phyloP scores from a whole-genome alignment of 2,113 vertebrate species.

The Heterotilapia buettikoferi region DNA sequence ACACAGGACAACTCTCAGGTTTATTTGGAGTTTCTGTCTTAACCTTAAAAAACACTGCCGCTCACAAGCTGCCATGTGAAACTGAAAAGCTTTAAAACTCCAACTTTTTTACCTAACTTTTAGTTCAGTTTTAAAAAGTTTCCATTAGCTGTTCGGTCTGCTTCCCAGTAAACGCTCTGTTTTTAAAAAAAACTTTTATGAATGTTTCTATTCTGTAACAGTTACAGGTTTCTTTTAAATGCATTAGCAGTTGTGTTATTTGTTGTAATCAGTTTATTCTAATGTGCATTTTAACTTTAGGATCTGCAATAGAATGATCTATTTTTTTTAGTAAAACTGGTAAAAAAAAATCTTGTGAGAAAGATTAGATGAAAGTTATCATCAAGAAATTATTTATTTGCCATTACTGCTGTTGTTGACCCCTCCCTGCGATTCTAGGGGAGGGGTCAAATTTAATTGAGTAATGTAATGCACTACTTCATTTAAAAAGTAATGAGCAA shows the following conservation, averaged over 20 bases:
- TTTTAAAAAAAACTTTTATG: not conserved
- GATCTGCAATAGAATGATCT: not conserved
- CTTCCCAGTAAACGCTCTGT: fast-evolving
- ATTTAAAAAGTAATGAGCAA: not conserved
- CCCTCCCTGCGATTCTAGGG: not conserved
- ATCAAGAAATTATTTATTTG: not conserved
- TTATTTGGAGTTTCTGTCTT: not conserved
- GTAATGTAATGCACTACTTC: not conserved
- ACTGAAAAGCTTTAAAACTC: not conserved
- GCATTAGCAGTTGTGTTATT: not conserved
- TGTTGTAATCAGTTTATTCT: not conserved
- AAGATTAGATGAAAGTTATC: not conserved
- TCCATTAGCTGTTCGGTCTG: fast-evolving
- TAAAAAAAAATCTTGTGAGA: fast-evolving
- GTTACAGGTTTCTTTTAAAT: not conserved
- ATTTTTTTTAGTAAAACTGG: not conserved
- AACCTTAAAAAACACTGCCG: not conserved
- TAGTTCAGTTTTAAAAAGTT: not conserved
- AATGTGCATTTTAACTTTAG: not conserved
- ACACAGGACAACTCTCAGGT: not conserved
- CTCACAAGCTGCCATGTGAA: not conserved
- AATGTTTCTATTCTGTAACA: not conserved
- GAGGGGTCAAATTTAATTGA: not conserved
- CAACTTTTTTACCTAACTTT: fast-evolving
- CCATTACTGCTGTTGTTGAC: not conserved